phyloP scores from a whole-genome alignment of 2,888 invertebrate genomes.

The Patella caerulea region DNA sequence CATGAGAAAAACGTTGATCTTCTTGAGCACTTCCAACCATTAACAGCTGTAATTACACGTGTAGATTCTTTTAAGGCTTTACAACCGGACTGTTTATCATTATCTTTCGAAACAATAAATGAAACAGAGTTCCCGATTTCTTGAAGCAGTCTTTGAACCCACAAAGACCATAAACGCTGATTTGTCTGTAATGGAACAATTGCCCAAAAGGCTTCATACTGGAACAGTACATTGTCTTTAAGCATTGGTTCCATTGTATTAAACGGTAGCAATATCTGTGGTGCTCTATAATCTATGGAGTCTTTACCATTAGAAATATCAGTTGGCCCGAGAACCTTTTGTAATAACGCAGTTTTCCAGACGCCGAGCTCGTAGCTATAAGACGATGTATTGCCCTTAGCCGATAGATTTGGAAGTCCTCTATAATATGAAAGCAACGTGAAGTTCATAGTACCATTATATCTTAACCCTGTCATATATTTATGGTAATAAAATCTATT shows the following conservation, averaged over 20 bases:
- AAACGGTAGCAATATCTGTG: not conserved
- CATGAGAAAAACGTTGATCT: constrained; percentile 9
- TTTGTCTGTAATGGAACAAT: not conserved
- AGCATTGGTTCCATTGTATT: not conserved
- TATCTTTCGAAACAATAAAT: not conserved
- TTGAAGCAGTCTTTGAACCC: constrained; percentile 8
- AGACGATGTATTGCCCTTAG: not conserved
- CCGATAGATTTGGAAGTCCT: not conserved
- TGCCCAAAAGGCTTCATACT: constrained; percentile 5
- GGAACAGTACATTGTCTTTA: not conserved
- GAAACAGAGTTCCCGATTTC: not conserved
- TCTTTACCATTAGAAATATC: not conserved
- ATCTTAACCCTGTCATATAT: not conserved
- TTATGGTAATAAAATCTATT: not conserved
- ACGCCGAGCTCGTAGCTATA: not conserved
- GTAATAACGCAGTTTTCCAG: not conserved
- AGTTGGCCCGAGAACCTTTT: not conserved
- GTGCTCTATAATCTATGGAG: not conserved
- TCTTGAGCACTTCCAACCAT: not conserved
- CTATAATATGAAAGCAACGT: not conserved
- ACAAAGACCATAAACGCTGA: not conserved
- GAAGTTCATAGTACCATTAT: not conserved
- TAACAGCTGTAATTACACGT: not conserved
- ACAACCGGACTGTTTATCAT: not conserved
- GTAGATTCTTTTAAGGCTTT: not conserved